Evolutionary conservation across 2,888 invertebrate species (phyloP).

Genomic region (Apeira syringaria): DNA sequence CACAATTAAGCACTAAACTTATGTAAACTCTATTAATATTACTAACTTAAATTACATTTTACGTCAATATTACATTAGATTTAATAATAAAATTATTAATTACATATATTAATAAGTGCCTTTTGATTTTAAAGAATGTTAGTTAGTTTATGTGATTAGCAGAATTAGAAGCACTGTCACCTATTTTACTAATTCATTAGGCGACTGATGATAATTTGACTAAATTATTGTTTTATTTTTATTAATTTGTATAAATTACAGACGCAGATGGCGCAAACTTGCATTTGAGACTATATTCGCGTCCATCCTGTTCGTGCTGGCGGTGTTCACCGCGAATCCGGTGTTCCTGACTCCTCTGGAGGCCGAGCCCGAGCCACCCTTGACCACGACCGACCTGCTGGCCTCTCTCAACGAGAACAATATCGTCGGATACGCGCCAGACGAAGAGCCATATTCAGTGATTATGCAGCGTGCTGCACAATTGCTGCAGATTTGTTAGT

Average conservation of each 20-base stretch:
- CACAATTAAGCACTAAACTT: no score
- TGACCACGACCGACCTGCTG: conserved; percentile 44
- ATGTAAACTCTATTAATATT: no score
- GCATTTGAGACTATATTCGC: conserved; percentile 49
- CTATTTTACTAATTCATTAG: no score
- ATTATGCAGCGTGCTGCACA: conserved; percentile 50
- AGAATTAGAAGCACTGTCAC: no score
- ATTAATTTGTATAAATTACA: conserved; percentile 30
- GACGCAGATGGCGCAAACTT: conserved; percentile 59
- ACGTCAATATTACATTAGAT: no score
- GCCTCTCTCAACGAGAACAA: conserved; percentile 40
- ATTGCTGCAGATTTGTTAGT: conserved; percentile 46
- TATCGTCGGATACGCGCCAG: conserved; percentile 60
- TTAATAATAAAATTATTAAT: no score
- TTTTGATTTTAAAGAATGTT: no score
- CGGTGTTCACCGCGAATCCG: conserved; percentile 56
- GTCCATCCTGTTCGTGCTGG: conserved; percentile 40
- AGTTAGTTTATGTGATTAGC: no score
- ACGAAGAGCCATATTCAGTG: conserved; percentile 33
- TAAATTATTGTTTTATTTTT: no score
- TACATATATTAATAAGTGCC: no score
- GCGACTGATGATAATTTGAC: no score
- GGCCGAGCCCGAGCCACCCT: conserved; percentile 47
- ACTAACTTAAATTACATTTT: no score
- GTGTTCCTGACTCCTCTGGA: conserved; percentile 65